Conservation (phyloP, 2,113 vertebrate species). For the Amphiprion ocellaris region DNA sequence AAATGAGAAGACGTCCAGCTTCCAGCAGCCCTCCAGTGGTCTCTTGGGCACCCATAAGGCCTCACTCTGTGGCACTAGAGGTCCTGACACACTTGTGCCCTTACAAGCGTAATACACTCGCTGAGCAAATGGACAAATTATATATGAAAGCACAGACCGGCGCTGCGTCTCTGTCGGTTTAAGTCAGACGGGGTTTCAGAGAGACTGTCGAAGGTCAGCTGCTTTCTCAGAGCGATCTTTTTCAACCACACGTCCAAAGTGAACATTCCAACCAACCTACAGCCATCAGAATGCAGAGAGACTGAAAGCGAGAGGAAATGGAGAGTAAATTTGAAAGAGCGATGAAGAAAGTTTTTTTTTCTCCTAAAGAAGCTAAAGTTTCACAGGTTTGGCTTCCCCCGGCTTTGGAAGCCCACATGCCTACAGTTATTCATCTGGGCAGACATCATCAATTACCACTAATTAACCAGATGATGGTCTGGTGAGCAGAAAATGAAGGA, state of each 20-base stretch:
- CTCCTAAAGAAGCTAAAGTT: constrained; percentile 54
- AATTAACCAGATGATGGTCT: constrained; percentile 85
- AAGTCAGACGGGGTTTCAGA: constrained; percentile 36
- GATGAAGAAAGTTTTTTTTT: background rate
- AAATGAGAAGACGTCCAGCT: background rate
- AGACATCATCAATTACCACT: constrained; percentile 79
- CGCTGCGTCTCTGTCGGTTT: constrained; percentile 38
- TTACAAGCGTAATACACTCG: constrained; percentile 34
- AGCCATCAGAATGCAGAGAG: constrained; percentile 41
- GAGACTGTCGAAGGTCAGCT: constrained; percentile 49
- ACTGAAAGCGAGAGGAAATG: constrained; percentile 53
- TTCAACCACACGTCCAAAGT: constrained; percentile 76
- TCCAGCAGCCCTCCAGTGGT: constrained; percentile 11
- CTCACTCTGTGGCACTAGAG: constrained; percentile 21
- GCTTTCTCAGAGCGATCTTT: constrained; percentile 76
- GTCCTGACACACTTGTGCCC: constrained; percentile 50
- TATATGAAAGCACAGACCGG: constrained; percentile 59
- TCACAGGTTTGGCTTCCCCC: constrained; percentile 64
- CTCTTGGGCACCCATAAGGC: constrained; percentile 7
- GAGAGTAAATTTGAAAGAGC: constrained; percentile 53
- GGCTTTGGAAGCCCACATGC: constrained; percentile 43
- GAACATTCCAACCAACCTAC: constrained; percentile 78
- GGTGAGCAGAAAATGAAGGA: constrained; percentile 78
- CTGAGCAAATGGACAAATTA: constrained; percentile 62
- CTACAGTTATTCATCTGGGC: constrained; percentile 67